A percentile compares a stretch with the other conserved stretches of the same genome.
phyloP scores from a whole-genome alignment of 2,888 invertebrate species.

The Erebia ligea region DNA sequence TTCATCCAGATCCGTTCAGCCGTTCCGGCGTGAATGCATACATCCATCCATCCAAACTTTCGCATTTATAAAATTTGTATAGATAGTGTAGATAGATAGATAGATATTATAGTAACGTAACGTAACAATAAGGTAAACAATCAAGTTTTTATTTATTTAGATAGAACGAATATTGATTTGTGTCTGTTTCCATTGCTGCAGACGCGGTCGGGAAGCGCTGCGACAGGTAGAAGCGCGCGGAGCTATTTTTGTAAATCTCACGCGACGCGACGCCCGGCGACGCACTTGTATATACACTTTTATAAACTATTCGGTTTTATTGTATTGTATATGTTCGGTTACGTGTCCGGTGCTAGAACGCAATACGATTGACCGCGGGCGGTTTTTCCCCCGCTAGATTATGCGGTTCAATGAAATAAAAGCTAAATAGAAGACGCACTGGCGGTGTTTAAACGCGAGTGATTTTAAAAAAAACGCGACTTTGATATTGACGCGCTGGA shows the following conservation, averaged over 20 bases:
- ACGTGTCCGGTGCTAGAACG: conserved; percentile 50
- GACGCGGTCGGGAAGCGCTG: conserved; percentile 50
- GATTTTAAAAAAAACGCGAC: not conserved
- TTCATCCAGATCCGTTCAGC: no score
- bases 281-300: conserved; percentile 60
- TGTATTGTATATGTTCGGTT: conserved; percentile 70
- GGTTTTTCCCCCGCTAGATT: not conserved
- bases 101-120: no score
- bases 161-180: not conserved
- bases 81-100: no score
- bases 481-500: not conserved
- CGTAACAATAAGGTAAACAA: no score
- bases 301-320: conserved; percentile 43
- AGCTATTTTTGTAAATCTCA: conserved; percentile 74
- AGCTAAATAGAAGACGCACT: not conserved
- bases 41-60: no score
- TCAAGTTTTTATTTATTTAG: no score
- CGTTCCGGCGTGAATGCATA: no score
- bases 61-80: no score
- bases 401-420: not conserved
- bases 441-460: not conserved
- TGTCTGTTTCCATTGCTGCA: conserved; percentile 43
- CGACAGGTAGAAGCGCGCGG: conserved; percentile 64
- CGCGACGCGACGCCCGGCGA: conserved; percentile 43
- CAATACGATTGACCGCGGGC: not conserved